phyloP scores from a whole-genome alignment of 2,113 vertebrate species.

The Porphyrio hochstetteri region DNA sequence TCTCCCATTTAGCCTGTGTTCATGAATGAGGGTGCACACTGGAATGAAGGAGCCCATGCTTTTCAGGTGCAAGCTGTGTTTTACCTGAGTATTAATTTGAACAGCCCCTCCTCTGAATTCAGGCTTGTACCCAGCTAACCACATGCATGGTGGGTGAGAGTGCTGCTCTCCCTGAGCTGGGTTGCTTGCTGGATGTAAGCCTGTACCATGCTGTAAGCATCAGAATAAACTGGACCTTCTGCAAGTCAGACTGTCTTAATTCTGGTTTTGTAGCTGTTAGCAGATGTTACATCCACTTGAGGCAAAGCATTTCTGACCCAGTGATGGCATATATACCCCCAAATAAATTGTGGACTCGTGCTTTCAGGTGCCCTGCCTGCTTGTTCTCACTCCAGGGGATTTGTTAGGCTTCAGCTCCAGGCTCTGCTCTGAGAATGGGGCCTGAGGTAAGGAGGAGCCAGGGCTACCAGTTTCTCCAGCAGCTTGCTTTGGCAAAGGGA shows the following conservation, averaged over 20 bases:
- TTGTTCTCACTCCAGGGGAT: background rate
- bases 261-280: background rate
- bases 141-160: rapidly evolving
- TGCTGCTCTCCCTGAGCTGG: rapidly evolving
- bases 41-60: background rate
- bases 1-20: background rate
- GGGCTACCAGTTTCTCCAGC: background rate
- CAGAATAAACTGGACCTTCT: background rate
- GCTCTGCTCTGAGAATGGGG: background rate
- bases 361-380: background rate
- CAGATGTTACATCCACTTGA: background rate
- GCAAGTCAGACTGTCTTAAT: background rate
- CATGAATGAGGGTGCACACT: background rate
- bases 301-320: background rate
- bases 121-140: background rate
- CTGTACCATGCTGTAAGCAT: rapidly evolving
- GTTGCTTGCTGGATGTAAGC: background rate
- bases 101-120: background rate
- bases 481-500: background rate
- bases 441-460: background rate
- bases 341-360: background rate
- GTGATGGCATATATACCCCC: background rate
- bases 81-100: background rate
- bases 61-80: background rate
- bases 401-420: background rate